Evolutionary conservation across 1,140 invertebrate genomes (phyloP).

Genomic region (Aphidius ervi): DNA sequence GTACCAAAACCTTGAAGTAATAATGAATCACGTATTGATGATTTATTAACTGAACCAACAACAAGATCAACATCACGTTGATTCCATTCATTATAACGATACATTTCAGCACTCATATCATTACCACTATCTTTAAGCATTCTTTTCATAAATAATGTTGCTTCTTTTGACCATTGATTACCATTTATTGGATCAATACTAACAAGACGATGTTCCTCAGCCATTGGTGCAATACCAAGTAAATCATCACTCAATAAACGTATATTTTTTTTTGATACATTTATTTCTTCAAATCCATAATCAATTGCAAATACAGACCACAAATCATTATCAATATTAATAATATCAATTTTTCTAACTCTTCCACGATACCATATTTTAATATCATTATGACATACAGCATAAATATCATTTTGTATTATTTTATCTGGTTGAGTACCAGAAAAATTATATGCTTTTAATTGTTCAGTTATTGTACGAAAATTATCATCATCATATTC

Average conservation of each 20-base stretch:
- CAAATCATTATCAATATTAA: neutral
- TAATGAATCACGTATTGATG: too few relatives aligned
- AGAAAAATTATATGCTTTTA: slow-evolving; percentile 10
- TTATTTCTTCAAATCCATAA: slow-evolving; percentile 30
- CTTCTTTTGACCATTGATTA: slow-evolving; percentile 44
- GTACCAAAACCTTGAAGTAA: too few relatives aligned
- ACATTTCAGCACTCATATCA: too few relatives aligned
- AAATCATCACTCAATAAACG: slow-evolving; percentile 30
- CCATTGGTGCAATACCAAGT: slow-evolving; percentile 36
- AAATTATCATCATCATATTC: slow-evolving; percentile 51
- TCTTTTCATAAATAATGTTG: slow-evolving; percentile 28
- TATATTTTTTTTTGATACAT: slow-evolving; percentile 27
- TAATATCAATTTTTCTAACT: slow-evolving; percentile 10
- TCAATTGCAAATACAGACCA: slow-evolving; percentile 32
- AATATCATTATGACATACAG: slow-evolving; percentile 42
- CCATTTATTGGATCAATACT: slow-evolving; percentile 46
- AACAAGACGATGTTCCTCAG: slow-evolving; percentile 48
- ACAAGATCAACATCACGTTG: too few relatives aligned
- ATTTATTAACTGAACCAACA: too few relatives aligned
- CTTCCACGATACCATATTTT: slow-evolving; percentile 36
- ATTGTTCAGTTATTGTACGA: slow-evolving; percentile 34
- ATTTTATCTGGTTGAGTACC: neutral
- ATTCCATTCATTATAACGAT: too few relatives aligned
- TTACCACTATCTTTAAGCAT: slow-evolving; percentile 44
- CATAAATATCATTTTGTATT: slow-evolving; percentile 21